These are phyloP conservation scores for Smutsia temminckii DNA, from an alignment of 2,797 vertebrate genomes.

Conservation along the genomic window DNA sequence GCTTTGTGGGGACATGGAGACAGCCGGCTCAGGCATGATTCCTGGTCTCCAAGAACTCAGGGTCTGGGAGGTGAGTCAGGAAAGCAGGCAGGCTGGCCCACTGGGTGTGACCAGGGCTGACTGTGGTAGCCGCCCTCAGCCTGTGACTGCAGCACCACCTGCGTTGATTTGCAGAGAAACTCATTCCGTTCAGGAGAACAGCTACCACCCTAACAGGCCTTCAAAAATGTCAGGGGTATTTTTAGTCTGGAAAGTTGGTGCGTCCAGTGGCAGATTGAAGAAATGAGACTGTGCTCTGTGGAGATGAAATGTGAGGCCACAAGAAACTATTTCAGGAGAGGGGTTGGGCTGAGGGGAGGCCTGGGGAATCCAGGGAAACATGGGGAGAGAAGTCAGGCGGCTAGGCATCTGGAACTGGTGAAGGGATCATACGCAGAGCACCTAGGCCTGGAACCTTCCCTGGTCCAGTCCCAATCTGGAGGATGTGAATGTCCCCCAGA, in stretches of 20 bases:
- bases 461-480: background rate
- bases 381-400: background rate
- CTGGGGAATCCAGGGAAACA: background rate
- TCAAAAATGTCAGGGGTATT: conserved; percentile 75
- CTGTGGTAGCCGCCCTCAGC: background rate
- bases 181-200: background rate
- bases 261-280: background rate
- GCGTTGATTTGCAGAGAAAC: background rate
- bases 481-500: background rate
- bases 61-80: background rate
- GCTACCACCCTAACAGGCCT: conserved; percentile 30
- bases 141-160: background rate
- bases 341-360: background rate
- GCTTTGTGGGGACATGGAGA: background rate
- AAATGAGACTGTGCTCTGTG: background rate
- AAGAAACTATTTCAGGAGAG: conserved; percentile 38
- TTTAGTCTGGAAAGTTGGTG: conserved; percentile 58
- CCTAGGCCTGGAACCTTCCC: background rate
- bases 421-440: background rate
- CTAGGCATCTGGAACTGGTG: background rate
- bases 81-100: background rate
- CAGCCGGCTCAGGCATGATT: background rate
- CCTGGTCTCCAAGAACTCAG: background rate
- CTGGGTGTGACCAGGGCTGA: background rate
- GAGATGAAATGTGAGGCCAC: conserved; percentile 33